phyloP scores from a whole-genome alignment of 2,113 vertebrate species.

The Cardinalis cardinalis region DNA sequence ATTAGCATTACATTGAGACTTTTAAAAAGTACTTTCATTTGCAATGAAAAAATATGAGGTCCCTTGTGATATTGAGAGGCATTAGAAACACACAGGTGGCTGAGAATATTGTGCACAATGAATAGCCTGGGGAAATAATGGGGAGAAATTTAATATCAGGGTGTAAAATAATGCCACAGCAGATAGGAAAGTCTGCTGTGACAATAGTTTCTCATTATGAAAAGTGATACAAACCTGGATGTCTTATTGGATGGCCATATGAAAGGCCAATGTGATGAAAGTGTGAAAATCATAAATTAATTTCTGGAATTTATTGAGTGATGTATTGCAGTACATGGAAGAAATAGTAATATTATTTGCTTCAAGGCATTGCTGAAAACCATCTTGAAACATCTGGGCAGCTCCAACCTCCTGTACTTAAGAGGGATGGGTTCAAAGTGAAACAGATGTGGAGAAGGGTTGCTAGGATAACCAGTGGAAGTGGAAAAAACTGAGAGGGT shows the following conservation, averaged over 20 bases:
- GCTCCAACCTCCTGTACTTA: neutral
- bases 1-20: neutral
- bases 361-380: neutral
- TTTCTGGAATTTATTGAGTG: neutral
- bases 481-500: neutral
- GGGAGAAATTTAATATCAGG: neutral
- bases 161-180: neutral
- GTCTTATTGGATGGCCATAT: neutral
- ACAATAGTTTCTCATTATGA: neutral
- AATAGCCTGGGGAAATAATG: neutral
- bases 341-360: neutral
- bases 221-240: neutral
- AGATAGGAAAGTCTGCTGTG: neutral
- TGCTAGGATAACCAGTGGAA: neutral
- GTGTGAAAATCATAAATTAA: neutral
- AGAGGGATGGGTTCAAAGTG: neutral
- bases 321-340: neutral
- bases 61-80: neutral
- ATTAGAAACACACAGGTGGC: neutral
- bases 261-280: neutral
- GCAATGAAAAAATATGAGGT: neutral
- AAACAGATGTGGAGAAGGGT: neutral
- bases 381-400: neutral
- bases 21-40: neutral
- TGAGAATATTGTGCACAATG: fast-evolving